Evolutionary conservation across 37 sponge, comb jelly and placozoan species (phyloP).

Genomic region (Aplysina aerophoba): DNA sequence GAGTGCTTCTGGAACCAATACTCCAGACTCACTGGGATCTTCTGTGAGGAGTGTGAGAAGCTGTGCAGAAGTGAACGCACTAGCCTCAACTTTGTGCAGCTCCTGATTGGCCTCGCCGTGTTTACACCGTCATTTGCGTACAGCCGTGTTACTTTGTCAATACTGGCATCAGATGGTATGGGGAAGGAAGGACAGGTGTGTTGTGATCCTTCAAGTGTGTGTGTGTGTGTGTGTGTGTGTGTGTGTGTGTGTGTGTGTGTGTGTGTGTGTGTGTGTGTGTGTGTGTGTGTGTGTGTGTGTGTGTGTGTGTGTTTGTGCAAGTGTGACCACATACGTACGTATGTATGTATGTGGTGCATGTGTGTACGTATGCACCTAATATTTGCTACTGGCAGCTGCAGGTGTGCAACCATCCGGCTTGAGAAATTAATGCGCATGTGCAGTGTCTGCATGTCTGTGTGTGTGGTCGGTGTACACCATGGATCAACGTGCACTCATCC

Average conservation of each 20-base stretch:
- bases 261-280: background rate
- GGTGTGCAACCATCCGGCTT: background rate
- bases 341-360: background rate
- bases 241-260: background rate
- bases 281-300: background rate
- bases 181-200: conserved; percentile 36
- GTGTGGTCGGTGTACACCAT: background rate
- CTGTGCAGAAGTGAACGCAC: conserved; percentile 37
- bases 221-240: background rate
- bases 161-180: conserved; percentile 40
- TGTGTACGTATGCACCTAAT: background rate
- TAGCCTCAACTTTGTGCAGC: conserved; percentile 52
- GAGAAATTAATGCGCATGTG: background rate
- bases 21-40: conserved; percentile 41
- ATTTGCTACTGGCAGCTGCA: background rate
- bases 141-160: conserved; percentile 1
- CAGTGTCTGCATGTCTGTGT: background rate
- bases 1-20: conserved; percentile 60
- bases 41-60: conserved; percentile 38
- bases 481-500: background rate
- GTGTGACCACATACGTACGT: background rate
- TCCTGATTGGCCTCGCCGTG: conserved; percentile 30
- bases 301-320: background rate
- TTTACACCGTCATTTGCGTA: conserved; percentile 1
- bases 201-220: background rate